Evolutionary conservation across 2,113 vertebrate species (phyloP), one percentile per base, ranked within the genome.

Genomic region (Electrona antarctica): DNA sequence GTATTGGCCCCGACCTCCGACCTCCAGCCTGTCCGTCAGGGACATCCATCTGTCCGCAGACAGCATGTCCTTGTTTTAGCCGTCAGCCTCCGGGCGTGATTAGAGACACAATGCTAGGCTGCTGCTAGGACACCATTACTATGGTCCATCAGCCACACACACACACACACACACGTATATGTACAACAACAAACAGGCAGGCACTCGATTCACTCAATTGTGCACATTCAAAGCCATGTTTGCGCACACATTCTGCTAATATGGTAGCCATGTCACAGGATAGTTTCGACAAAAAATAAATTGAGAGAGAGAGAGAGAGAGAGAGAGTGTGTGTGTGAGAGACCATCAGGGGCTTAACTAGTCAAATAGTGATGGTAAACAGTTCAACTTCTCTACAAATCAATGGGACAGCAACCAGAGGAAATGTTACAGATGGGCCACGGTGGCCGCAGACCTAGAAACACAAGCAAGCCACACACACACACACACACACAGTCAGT

Each of bases 331-430:
- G 28, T 8, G 2, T 69, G 29, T 64, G 28, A 29, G 6, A 21
- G 21, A 21, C 46, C 62, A 64, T 9, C 62, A 50, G 62, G 45
- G 45, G 41, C 60, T 63, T 74, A 80, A 29, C 85, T 89, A 81
- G 74, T 86, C 86, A 93, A 93, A 93, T 82, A 92, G 11, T 46
- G 76, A 56, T 57, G 78, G 56, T 69, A 74, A 76, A 80, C 69
- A 52, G 60, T 62, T 41, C 14, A 10, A 64, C 78, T 0, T 62
- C 74, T 41, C 29, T 58, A 85, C 89, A 87, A 79, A 61, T 89
- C 15, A 48, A 76, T 82, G 58, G 69, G 87, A 86, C 92, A 93
- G 91, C 89, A 92, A 92, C 86, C 79, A 13, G 88, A 81, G 73
- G 84, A 48, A 78, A 81, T 82, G 82, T 86, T 81, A 73, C 85